Evolutionary conservation across 2,888 invertebrate genomes (phyloP).

Genomic region (Dysmachus trigonus): DNA sequence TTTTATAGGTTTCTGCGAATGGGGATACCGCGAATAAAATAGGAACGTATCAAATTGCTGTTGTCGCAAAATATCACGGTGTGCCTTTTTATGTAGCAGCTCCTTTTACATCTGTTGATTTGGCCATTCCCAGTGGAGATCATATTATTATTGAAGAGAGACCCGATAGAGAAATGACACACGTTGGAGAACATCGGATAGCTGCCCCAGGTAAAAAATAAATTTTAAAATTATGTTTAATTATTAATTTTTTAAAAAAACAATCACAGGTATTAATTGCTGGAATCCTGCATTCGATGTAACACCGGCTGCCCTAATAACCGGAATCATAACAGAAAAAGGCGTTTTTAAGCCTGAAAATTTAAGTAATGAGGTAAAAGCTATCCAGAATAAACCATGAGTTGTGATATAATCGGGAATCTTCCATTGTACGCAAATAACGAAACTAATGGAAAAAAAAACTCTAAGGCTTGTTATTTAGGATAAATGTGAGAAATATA

Average conservation of each 20-base stretch:
- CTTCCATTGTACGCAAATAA: not conserved
- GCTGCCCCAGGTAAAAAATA: constrained; percentile 80
- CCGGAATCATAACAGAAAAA: constrained; percentile 92
- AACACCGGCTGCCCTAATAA: constrained; percentile 91
- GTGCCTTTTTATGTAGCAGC: constrained; percentile 97
- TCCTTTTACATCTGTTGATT: constrained; percentile 91
- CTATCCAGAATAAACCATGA: not conserved
- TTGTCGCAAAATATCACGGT: constrained; percentile 87
- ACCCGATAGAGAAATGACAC: constrained; percentile 90
- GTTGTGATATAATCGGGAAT: not conserved
- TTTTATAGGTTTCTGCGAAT: constrained; percentile 81
- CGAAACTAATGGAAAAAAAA: not conserved
- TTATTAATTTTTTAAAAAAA: not conserved
- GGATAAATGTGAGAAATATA: not conserved
- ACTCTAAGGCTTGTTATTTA: not conserved
- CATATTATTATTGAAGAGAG: constrained; percentile 94
- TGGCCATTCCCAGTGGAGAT: constrained; percentile 79
- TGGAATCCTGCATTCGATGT: constrained; percentile 99
- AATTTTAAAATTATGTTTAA: constrained; percentile 6
- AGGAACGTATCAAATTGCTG: constrained; percentile 95
- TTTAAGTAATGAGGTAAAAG: constrained; percentile 58
- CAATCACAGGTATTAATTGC: constrained; percentile 78
- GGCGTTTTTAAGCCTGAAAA: constrained; percentile 80
- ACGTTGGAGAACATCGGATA: constrained; percentile 84
- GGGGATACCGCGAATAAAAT: constrained; percentile 99